phyloP scores from a whole-genome alignment of 37 sponge, comb jelly and placozoan species.

The Theonella swinhoei region DNA sequence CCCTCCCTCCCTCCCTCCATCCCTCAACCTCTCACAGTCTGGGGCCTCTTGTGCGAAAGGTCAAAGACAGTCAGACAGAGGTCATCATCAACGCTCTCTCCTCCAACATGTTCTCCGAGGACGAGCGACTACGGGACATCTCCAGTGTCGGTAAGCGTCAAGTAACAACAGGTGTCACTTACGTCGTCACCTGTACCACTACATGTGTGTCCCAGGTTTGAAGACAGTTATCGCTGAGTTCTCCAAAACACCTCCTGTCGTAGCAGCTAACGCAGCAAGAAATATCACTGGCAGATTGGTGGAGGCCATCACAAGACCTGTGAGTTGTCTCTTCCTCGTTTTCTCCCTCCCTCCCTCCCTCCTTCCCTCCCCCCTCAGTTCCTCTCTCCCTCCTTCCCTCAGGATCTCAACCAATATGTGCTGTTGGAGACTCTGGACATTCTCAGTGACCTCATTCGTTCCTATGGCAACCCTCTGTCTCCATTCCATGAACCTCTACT shows the following conservation, averaged over 20 bases:
- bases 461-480: conserved; percentile 65
- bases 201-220: too few species aligned
- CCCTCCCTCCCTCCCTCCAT: neutral
- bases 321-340: conserved; percentile 14
- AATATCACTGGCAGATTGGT: conserved; percentile 77
- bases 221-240: conserved; percentile 95
- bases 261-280: conserved; percentile 60
- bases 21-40: conserved; percentile 32
- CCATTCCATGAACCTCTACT: conserved; percentile 68
- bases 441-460: conserved; percentile 84
- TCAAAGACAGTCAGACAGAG: conserved; percentile 86
- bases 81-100: conserved; percentile 84
- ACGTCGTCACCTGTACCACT: too few species aligned
- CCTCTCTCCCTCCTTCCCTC: neutral
- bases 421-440: conserved; percentile 95
- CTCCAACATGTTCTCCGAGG: conserved; percentile 85
- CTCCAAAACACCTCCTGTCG: conserved; percentile 52
- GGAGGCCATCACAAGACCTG: conserved; percentile 66
- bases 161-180: neutral
- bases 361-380: neutral
- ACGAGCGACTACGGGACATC: conserved; percentile 90
- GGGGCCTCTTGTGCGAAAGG: conserved; percentile 89
- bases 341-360: neutral
- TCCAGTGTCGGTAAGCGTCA: conserved; percentile 76
- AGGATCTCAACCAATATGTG: conserved; percentile 81